Evolutionary conservation across 2,888 invertebrate genomes (phyloP).

Genomic region (Ormyrus labotus): DNA sequence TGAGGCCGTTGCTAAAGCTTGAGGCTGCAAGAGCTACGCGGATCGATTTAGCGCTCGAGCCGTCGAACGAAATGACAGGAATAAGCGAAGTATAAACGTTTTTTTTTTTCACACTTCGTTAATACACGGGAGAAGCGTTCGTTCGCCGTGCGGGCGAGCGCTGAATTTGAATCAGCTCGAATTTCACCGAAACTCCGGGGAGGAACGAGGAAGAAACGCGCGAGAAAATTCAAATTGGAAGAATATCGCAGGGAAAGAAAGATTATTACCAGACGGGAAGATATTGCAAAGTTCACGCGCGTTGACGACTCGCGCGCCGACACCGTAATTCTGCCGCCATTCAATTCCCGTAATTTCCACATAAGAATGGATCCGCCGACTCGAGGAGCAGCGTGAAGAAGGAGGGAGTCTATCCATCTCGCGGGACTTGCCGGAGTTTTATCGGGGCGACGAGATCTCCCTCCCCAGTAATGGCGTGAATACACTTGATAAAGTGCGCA

Average conservation of each 20-base stretch:
- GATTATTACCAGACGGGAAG: not conserved
- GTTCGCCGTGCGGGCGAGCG: not conserved
- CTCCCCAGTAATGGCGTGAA: conserved; percentile 28
- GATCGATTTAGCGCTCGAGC: conserved; percentile 64
- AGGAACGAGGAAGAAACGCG: not conserved
- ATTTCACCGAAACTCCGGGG: not conserved
- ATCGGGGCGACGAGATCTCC: conserved; percentile 30
- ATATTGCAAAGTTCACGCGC: conserved; percentile 21
- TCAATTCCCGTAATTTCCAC: conserved; percentile 52
- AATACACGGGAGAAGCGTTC: not conserved
- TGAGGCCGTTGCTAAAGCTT: conserved; percentile 46
- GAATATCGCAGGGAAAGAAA: conserved; percentile 18
- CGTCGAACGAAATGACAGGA: no score
- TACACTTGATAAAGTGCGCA: conserved; percentile 25
- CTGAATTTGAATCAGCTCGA: conserved; percentile 13
- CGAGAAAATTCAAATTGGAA: conserved; percentile 24
- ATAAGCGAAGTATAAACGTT: no score
- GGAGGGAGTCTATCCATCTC: conserved; percentile 36
- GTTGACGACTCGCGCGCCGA: conserved; percentile 21
- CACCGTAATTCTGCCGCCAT: conserved; percentile 47
- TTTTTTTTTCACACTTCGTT: no score
- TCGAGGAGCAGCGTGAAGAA: conserved; percentile 41
- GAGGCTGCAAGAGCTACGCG: conserved; percentile 41
- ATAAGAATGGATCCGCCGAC: conserved; percentile 34
- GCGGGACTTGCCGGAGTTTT: conserved; percentile 26